Evolutionary conservation across 2,113 vertebrate genomes (phyloP).

Genomic region (Probosciger aterrimus): DNA sequence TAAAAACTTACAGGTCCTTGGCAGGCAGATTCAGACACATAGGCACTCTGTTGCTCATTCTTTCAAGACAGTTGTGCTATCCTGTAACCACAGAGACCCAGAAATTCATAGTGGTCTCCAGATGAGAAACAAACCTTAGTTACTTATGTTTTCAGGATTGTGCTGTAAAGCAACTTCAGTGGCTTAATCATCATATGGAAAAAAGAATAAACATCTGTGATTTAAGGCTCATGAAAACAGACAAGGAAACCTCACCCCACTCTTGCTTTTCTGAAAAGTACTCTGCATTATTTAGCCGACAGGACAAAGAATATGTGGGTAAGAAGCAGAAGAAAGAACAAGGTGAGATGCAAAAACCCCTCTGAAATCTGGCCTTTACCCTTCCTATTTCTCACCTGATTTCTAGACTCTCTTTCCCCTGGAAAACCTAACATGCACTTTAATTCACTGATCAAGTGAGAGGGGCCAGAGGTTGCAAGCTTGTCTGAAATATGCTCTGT

Average conservation of each 20-base stretch:
- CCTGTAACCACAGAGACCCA: neutral
- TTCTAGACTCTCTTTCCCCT: neutral
- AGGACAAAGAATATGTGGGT: neutral
- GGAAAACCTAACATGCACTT: neutral
- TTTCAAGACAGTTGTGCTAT: neutral
- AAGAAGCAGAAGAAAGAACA: neutral
- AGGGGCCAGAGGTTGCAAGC: neutral
- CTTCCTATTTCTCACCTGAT: neutral
- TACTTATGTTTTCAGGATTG: neutral
- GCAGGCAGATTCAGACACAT: neutral
- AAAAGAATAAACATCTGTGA: neutral
- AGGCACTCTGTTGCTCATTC: neutral
- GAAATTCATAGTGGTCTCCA: neutral
- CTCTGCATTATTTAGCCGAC: neutral
- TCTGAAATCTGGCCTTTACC: neutral
- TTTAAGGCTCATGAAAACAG: neutral
- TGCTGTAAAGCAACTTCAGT: neutral
- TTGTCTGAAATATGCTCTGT: neutral
- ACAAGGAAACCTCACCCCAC: rapidly evolving
- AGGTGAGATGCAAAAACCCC: rapidly evolving
- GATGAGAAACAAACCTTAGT: neutral
- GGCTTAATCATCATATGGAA: neutral
- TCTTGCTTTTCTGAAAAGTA: neutral
- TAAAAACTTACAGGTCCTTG: neutral
- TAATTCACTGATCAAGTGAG: neutral